Percentiles rank a stretch among this genome's conserved stretches.
These are phyloP conservation scores for Aurelia aurita complex sp. Pacific DNA, from an alignment of 30 jellyfish, hydroid and myxozoan species.

Conservation along the genomic window DNA sequence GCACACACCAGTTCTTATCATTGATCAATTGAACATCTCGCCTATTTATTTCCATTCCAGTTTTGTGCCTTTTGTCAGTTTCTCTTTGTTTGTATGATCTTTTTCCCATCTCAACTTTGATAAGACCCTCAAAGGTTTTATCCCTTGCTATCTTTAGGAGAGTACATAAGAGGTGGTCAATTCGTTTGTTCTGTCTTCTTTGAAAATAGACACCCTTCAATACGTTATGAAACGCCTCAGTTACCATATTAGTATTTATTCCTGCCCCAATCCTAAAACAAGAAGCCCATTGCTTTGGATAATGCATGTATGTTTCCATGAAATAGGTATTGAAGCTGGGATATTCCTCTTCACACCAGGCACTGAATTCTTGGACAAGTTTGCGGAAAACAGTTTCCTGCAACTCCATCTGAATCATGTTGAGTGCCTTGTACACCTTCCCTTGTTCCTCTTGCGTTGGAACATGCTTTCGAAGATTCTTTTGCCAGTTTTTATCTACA, in stretches of 20 bases:
- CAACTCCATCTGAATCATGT: background rate
- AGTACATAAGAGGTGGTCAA: background rate
- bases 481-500: slow-evolving; percentile 25
- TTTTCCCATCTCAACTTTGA: background rate
- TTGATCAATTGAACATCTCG: background rate
- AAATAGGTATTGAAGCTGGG: slow-evolving; percentile 19
- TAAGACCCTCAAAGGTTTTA: background rate
- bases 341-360: background rate
- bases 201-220: slow-evolving; percentile 3
- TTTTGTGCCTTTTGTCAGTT: background rate
- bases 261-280: slow-evolving; percentile 30
- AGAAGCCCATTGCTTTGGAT: slow-evolving; percentile 25
- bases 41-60: background rate
- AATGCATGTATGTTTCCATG: background rate
- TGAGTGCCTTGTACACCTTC: background rate
- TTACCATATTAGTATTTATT: slow-evolving; percentile 27
- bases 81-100: background rate
- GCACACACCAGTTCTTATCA: background rate
- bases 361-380: slow-evolving; percentile 4
- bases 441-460: background rate
- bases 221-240: slow-evolving; percentile 8
- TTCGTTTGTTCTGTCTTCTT: background rate
- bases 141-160: background rate
- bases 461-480: background rate
- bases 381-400: background rate